phyloP scores from a whole-genome alignment of 1,140 invertebrate species.

The Augochlora pura region DNA sequence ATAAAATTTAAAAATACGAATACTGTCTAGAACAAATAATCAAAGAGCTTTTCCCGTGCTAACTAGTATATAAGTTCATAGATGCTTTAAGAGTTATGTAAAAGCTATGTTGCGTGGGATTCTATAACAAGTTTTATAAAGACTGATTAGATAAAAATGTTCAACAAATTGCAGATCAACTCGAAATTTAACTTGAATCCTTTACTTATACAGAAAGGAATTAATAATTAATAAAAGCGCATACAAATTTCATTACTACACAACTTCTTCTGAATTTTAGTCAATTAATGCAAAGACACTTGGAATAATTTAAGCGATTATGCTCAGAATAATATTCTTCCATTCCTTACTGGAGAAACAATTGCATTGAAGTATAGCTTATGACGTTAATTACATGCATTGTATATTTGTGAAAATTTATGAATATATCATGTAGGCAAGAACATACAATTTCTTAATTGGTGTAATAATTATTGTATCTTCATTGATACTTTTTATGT shows the following conservation, averaged over 20 bases:
- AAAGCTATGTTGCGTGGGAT: constrained; percentile 28
- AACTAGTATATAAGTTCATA: constrained; percentile 44
- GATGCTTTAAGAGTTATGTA: constrained; percentile 43
- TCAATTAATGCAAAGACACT: constrained; percentile 19
- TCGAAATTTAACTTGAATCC: constrained; percentile 30
- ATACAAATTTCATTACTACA: constrained; percentile 15
- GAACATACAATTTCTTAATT: constrained; percentile 30
- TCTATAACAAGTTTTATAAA: constrained; percentile 46
- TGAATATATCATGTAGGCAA: constrained; percentile 45
- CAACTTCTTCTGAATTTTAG: constrained; percentile 1
- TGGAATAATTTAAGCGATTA: constrained; percentile 22
- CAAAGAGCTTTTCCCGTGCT: constrained; percentile 40
- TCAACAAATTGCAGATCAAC: constrained; percentile 22
- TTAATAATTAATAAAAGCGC: constrained; percentile 9
- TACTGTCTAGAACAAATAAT: constrained; percentile 19
- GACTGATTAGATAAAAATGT: constrained; percentile 44
- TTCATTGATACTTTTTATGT: constrained; percentile 22
- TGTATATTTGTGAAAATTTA: constrained; percentile 46
- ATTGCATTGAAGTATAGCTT: constrained; percentile 34
- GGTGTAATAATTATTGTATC: constrained; percentile 8
- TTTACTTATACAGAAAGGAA: constrained; percentile 2
- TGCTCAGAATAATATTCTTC: constrained; percentile 36
- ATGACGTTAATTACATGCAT: constrained; percentile 37
- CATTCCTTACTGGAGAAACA: constrained; percentile 28
- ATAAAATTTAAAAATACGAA: constrained; percentile 37